Evolutionary conservation across 2,113 vertebrate genomes (phyloP).

Genomic region (Megalops atlanticus): DNA sequence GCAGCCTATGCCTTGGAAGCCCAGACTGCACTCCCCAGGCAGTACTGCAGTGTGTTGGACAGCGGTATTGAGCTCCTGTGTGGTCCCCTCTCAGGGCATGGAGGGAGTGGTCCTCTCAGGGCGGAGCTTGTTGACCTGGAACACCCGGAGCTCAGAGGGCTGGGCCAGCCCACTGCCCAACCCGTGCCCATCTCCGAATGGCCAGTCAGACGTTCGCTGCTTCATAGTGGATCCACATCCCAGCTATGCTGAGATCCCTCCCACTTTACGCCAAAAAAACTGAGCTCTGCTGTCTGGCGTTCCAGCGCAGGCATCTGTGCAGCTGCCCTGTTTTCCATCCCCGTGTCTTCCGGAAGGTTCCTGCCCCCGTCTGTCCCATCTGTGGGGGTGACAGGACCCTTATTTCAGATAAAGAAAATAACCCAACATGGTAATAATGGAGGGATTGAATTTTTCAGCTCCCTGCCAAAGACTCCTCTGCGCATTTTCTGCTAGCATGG

Average conservation of each 20-base stretch:
- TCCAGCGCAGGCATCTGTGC: slow-evolving; percentile 42
- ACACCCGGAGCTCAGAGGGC: too few species aligned
- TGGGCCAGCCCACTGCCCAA: slow-evolving; percentile 29
- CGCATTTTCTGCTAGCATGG: neutral
- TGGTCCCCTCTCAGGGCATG: neutral
- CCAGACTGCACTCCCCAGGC: too few species aligned
- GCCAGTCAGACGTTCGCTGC: slow-evolving; percentile 58
- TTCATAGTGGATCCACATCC: slow-evolving; percentile 61
- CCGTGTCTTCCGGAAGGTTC: neutral
- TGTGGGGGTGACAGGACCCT: neutral
- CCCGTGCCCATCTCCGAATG: slow-evolving; percentile 51
- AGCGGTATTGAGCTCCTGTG: neutral
- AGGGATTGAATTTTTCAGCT: neutral
- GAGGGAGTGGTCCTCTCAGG: neutral
- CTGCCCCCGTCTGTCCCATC: neutral
- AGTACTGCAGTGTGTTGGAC: too few species aligned
- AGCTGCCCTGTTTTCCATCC: neutral
- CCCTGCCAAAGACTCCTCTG: neutral
- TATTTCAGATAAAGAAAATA: slow-evolving; percentile 8
- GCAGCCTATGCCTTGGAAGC: too few species aligned
- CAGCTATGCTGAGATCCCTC: slow-evolving; percentile 31
- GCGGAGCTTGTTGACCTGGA: neutral
- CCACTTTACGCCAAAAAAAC: slow-evolving; percentile 48
- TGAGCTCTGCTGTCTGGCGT: slow-evolving; percentile 34
- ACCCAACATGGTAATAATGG: neutral